Conservation (phyloP, 1,140 invertebrate species). For the Pollicipes pollicipes region DNA sequence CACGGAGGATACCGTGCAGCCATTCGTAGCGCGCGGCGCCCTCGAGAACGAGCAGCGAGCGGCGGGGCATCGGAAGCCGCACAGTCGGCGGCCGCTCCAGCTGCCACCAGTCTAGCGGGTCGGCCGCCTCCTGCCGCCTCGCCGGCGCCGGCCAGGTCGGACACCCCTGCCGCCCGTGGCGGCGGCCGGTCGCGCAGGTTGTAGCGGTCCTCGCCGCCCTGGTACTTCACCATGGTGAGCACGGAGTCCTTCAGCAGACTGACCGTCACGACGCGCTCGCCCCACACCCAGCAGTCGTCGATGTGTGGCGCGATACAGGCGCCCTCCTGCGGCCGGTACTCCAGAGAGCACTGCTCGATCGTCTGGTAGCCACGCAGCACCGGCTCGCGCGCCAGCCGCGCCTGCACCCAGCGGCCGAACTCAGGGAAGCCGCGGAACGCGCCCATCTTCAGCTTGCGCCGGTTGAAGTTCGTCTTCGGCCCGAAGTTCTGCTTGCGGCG, state of each 20-base stretch:
- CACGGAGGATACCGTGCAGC: slow-evolving; percentile 69
- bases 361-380: slow-evolving; percentile 58
- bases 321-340: slow-evolving; percentile 69
- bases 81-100: slow-evolving; percentile 31
- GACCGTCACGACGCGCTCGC: slow-evolving; percentile 84
- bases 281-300: slow-evolving; percentile 99
- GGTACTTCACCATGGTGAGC: slow-evolving; percentile 56
- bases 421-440: slow-evolving; percentile 73
- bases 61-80: slow-evolving; percentile 62
- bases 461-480: slow-evolving; percentile 97
- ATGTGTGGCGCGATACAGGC: slow-evolving; percentile 94
- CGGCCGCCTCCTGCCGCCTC: slow-evolving; percentile 15
- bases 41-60: slow-evolving; percentile 70
- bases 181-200: slow-evolving; percentile 41
- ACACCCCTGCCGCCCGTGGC: slow-evolving; percentile 1
- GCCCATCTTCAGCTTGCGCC: slow-evolving; percentile 57
- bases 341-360: slow-evolving; percentile 90
- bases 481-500: slow-evolving; percentile 94
- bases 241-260: slow-evolving; percentile 67
- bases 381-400: slow-evolving; percentile 44
- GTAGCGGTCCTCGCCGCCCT: slow-evolving; percentile 40
- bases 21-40: slow-evolving; percentile 69
- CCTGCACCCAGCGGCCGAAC: slow-evolving; percentile 61
- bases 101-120: slow-evolving; percentile 2
- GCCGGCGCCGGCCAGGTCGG: neutral